Evolutionary conservation across 2,113 vertebrate genomes (phyloP), one percentile per base, ranked within the genome.

Genomic region (Urocynchramus pylzowi): DNA sequence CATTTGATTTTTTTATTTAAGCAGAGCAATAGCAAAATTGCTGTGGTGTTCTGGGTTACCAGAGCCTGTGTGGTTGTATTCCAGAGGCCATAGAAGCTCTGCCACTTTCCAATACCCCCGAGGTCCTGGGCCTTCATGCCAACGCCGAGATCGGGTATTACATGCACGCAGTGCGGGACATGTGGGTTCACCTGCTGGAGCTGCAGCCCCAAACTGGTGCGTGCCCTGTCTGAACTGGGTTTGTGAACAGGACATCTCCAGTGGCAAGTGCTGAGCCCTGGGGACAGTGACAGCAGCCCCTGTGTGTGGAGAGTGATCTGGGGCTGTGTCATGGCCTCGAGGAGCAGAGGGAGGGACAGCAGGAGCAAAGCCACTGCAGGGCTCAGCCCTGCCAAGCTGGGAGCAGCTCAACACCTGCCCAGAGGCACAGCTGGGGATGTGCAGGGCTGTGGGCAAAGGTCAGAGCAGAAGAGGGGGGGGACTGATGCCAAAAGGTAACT

Each of bases 91-190:
- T 99, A 10, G 99, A 99, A 93, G 95, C 90, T 21, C 98, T 99
- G 41, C 99, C 99, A 0, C 98, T 99, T 3, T 97, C 98, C 35
- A 99, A 99, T 91, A 99, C 98, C 1, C 98, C 99, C 0, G 99
- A 99, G 85, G 99, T 99, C 5, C 95, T 99, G 42, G 99, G 99
- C 6, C 98, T 99, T 13, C 99, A 99, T 22, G 90, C 99, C 31
- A 99, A 99, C 0, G 99, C 99, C 0, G 99, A 99, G 97, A 99
- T 99, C 7, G 99, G 99, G 4, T 99, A 99, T 65, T 99, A 99
- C 54, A 99, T 97, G 0, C 98, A 99, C 45, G 99, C 99, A 0
- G 98, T 98, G 19, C 98, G 98, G 6, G 98, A 98, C 82, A 99
- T 99, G 96, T 99, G 99, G 99, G 33, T 75, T 13, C 98, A 99